These are phyloP conservation scores for Glareola pratincola DNA, from an alignment of 2,113 vertebrate species.

Conservation along the genomic window DNA sequence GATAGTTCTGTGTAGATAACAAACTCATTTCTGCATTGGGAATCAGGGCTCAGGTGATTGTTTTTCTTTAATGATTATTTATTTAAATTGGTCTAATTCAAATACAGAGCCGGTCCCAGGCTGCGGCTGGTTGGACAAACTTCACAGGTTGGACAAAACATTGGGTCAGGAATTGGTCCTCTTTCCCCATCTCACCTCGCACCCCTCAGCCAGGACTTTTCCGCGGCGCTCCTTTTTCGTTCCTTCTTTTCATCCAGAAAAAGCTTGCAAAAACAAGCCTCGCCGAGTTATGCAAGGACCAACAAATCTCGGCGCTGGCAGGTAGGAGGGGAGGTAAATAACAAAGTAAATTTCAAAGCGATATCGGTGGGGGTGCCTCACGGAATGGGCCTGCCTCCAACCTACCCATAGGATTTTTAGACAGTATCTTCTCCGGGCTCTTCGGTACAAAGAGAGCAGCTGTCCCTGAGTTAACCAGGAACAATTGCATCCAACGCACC, in stretches of 20 bases:
- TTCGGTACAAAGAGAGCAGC: background rate
- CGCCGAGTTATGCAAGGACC: conserved; percentile 1
- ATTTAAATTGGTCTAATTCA: conserved; percentile 26
- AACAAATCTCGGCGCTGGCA: background rate
- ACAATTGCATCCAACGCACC: background rate
- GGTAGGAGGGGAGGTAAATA: conserved; percentile 5
- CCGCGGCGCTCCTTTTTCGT: fast-evolving
- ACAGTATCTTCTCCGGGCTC: background rate
- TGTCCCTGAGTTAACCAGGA: background rate
- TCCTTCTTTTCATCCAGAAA: background rate
- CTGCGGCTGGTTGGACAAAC: background rate
- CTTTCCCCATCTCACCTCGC: fast-evolving
- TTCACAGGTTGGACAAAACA: background rate
- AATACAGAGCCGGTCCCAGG: background rate
- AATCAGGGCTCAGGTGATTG: background rate
- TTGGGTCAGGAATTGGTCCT: background rate
- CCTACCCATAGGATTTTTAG: background rate
- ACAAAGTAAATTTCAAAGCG: background rate
- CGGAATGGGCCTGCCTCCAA: background rate
- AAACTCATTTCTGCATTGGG: conserved; percentile 1
- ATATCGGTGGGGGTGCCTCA: background rate
- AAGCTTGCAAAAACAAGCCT: conserved; percentile 48
- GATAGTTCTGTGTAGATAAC: conserved; percentile 51
- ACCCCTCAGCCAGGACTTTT: background rate
- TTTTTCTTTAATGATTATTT: conserved; percentile 35